Conservation (phyloP, 2,888 invertebrate genomes). For the Morinoia aosen region DNA sequence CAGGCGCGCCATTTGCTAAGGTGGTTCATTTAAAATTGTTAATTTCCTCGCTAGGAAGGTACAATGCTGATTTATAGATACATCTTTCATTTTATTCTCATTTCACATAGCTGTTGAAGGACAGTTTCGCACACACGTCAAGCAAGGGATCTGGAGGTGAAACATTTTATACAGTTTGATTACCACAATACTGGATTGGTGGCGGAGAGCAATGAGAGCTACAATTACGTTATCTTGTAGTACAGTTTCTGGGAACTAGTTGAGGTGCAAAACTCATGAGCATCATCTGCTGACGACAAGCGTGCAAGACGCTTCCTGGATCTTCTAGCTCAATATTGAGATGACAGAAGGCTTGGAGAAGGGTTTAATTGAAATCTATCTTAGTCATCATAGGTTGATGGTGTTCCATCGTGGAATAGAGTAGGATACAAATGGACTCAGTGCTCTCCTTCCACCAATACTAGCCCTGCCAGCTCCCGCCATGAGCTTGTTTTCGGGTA, state of each 20-base stretch:
- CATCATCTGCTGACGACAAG: not conserved
- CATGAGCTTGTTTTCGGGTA: constrained; percentile 35
- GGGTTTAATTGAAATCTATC: not conserved
- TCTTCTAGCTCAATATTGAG: not conserved
- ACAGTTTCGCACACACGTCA: not conserved
- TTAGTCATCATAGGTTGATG: not conserved
- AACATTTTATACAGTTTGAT: not conserved
- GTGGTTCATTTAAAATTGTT: not conserved
- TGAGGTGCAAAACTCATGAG: not conserved
- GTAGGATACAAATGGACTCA: not conserved
- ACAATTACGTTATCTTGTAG: not conserved
- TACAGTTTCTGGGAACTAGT: not conserved
- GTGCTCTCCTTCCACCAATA: constrained; percentile 20
- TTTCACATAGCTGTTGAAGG: not conserved
- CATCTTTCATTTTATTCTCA: not conserved
- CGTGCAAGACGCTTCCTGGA: not conserved
- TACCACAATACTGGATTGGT: constrained; percentile 32
- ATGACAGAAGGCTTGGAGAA: not conserved
- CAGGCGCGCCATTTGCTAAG: constrained; percentile 41
- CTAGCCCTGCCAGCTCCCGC: constrained; percentile 45
- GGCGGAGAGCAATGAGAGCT: constrained; percentile 1
- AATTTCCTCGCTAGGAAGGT: not conserved
- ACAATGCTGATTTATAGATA: not conserved
- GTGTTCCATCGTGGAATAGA: not conserved
- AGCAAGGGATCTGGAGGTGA: not conserved